These are phyloP conservation scores for Morpho deidamia DNA, from an alignment of 2,888 invertebrate genomes.

Conservation along the genomic window DNA sequence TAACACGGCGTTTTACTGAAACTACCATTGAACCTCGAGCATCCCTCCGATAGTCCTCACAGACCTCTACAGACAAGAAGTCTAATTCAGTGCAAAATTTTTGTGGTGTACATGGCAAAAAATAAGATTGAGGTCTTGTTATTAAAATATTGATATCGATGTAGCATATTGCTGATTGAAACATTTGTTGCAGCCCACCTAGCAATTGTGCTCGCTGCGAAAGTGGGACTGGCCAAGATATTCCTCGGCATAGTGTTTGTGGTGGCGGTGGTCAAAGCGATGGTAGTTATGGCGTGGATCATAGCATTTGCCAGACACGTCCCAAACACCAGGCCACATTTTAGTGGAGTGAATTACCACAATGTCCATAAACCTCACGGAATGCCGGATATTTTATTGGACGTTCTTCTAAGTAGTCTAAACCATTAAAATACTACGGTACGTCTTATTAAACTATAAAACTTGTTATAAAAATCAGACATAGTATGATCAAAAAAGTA, in stretches of 20 bases:
- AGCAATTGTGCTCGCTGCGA: conserved; percentile 52
- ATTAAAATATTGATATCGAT: no score
- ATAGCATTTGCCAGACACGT: conserved; percentile 51
- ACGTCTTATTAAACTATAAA: no score
- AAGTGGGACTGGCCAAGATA: conserved; percentile 61
- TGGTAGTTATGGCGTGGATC: conserved; percentile 58
- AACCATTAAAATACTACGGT: neutral
- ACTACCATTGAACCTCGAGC: no score
- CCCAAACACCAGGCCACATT: conserved; percentile 50
- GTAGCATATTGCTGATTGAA: conserved; percentile 7
- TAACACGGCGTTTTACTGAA: no score
- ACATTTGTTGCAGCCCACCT: conserved; percentile 67
- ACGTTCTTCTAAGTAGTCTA: conserved; percentile 26
- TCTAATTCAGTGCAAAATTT: no score
- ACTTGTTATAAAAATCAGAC: no score
- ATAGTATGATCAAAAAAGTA: no score
- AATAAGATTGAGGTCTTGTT: no score
- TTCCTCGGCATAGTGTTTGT: conserved; percentile 50
- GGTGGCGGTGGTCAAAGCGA: conserved; percentile 47
- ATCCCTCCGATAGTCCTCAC: no score
- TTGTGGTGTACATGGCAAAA: no score
- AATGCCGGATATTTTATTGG: conserved; percentile 25
- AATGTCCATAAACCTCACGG: conserved; percentile 14
- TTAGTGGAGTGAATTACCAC: conserved; percentile 31
- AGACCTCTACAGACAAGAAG: no score